These are phyloP conservation scores for Cheilinus undulatus DNA, from an alignment of 2,113 vertebrate species.

Conservation along the genomic window DNA sequence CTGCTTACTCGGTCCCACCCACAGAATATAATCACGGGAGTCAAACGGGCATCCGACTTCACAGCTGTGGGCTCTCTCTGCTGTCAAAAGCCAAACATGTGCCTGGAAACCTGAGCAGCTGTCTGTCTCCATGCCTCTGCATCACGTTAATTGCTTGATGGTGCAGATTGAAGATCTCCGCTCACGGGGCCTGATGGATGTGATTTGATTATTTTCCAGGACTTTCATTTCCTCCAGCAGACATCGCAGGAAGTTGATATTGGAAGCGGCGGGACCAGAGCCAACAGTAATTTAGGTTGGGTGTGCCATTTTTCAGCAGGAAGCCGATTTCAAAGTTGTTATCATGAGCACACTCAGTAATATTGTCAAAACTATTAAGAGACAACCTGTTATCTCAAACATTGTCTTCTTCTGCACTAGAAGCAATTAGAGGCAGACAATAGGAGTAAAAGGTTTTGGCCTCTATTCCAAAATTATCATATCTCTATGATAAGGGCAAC, in stretches of 20 bases:
- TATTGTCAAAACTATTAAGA: constrained; percentile 9
- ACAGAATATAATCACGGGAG: not conserved
- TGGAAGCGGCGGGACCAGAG: not conserved
- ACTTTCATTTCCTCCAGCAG: constrained; percentile 50
- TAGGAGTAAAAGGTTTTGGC: too few relatives aligned
- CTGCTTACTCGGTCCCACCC: not conserved
- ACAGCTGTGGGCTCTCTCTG: constrained; percentile 16
- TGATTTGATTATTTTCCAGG: constrained; percentile 32
- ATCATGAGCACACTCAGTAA: constrained; percentile 15
- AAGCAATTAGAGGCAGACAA: too few relatives aligned
- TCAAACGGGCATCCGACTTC: constrained; percentile 15
- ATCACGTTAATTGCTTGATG: not conserved
- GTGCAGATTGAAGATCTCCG: not conserved
- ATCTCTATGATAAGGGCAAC: too few relatives aligned
- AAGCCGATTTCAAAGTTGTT: constrained; percentile 20
- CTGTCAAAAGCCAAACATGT: constrained; percentile 34
- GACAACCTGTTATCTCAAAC: constrained; percentile 6
- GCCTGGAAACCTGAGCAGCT: constrained; percentile 18
- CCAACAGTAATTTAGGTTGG: not conserved
- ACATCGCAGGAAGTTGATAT: constrained; percentile 43
- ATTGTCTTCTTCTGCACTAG: not conserved
- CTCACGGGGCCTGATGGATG: not conserved
- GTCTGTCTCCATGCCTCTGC: not conserved
- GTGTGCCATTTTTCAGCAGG: constrained; percentile 16
- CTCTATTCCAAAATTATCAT: too few relatives aligned